phyloP scores from a whole-genome alignment of 2,797 vertebrate genomes.

The Tokudaia muenninki region DNA sequence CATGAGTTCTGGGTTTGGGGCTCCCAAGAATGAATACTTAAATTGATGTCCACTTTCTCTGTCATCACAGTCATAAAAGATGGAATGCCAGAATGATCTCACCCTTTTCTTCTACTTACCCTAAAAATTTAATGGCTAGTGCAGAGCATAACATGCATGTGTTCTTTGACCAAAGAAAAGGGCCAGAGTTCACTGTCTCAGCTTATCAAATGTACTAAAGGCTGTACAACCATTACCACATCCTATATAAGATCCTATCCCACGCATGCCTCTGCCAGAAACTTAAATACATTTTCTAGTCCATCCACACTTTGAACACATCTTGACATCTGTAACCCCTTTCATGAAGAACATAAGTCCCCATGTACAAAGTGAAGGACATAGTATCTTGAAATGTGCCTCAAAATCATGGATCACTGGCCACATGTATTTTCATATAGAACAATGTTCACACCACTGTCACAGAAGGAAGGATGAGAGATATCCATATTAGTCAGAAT shows the following conservation, averaged over 20 bases:
- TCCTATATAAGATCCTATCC: neutral
- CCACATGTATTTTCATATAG: neutral
- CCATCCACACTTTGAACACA: neutral
- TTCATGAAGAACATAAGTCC: neutral
- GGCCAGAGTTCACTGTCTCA: too few species aligned
- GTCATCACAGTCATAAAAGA: neutral
- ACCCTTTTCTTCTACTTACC: neutral
- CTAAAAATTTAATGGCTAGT: neutral
- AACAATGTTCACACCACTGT: neutral
- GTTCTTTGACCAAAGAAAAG: neutral
- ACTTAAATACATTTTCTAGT: neutral
- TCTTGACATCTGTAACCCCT: neutral
- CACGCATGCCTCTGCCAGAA: neutral
- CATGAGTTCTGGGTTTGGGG: neutral
- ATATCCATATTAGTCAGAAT: neutral
- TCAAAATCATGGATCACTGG: neutral
- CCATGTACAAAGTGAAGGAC: neutral
- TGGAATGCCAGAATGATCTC: neutral
- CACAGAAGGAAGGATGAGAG: neutral
- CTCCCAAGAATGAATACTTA: too few species aligned
- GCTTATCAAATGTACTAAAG: neutral
- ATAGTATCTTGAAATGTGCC: neutral
- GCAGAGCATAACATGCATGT: neutral
- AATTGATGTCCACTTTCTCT: neutral
- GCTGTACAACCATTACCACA: accelerated